Evolutionary conservation across 2,888 invertebrate genomes (phyloP).

Genomic region (Lordiphosa fenestrarum): DNA sequence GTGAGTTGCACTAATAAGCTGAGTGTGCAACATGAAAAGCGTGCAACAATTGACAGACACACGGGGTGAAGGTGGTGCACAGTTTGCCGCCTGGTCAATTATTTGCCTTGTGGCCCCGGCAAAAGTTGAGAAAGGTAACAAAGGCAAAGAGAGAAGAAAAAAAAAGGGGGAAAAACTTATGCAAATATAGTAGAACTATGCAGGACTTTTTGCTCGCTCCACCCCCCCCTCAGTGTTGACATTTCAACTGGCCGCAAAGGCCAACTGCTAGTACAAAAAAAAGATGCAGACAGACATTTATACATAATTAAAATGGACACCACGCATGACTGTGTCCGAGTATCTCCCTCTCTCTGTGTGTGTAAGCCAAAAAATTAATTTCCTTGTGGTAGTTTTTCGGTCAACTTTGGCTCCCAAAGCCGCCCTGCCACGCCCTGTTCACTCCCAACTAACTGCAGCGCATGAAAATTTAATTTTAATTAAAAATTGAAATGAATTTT

Average conservation of each 20-base stretch:
- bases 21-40: slow-evolving; percentile 33
- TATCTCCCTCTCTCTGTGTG: not conserved
- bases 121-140: slow-evolving; percentile 6
- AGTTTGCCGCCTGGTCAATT: slow-evolving; percentile 36
- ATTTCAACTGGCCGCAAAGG: too few species aligned
- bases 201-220: not conserved
- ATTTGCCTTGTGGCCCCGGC: slow-evolving; percentile 34
- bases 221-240: not conserved
- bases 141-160: not conserved
- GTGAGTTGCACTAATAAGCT: slow-evolving; percentile 57
- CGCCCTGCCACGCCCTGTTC: not conserved
- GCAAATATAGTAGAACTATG: not conserved
- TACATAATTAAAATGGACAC: slow-evolving; percentile 44
- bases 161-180: slow-evolving; percentile 8
- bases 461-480: slow-evolving; percentile 48
- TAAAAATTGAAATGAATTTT: slow-evolving; percentile 49
- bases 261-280: slow-evolving; percentile 17
- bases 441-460: slow-evolving; percentile 1
- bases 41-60: slow-evolving; percentile 38
- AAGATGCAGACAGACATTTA: slow-evolving; percentile 44
- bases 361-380: slow-evolving; percentile 42
- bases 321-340: slow-evolving; percentile 36
- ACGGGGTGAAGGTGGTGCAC: not conserved
- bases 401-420: not conserved
- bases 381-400: slow-evolving; percentile 27